A percentile compares a stretch with the other conserved stretches of the same genome.
These are phyloP conservation scores for Notothenia rossii DNA, from an alignment of 2,113 vertebrate genomes.

Conservation along the genomic window DNA sequence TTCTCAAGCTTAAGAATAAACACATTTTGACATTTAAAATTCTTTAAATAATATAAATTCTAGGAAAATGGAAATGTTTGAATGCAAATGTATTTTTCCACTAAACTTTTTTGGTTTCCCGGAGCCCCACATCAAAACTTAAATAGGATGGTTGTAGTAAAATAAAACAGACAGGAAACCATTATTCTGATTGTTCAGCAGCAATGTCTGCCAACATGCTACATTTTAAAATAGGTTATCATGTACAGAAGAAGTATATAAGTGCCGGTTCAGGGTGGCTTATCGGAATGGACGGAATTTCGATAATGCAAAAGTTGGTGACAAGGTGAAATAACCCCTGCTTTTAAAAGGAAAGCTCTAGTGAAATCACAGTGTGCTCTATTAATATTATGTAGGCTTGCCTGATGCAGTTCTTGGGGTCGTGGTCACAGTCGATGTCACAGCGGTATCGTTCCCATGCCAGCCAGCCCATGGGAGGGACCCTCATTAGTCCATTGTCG, in stretches of 20 bases:
- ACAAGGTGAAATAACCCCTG: not conserved
- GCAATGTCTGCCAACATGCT: no score
- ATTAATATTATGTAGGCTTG: conserved; percentile 38
- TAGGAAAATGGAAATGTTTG: no score
- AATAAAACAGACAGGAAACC: no score
- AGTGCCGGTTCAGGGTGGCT: no score
- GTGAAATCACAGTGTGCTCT: not conserved
- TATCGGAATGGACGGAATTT: no score
- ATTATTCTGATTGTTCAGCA: no score
- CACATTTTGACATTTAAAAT: not conserved
- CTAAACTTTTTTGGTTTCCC: conserved; percentile 5
- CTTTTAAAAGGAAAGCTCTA: not conserved
- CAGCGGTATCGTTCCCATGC: conserved; percentile 96
- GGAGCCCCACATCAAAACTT: not conserved
- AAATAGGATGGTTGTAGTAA: no score
- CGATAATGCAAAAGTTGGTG: no score
- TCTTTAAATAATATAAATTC: no score
- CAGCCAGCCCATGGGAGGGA: conserved; percentile 96
- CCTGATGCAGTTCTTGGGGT: conserved; percentile 95
- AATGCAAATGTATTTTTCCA: no score
- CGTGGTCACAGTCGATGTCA: conserved; percentile 86
- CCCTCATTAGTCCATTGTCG: conserved; percentile 91
- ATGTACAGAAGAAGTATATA: no score
- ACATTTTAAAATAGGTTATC: no score
- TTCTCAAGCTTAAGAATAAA: not conserved